Conservation (phyloP, 1,140 invertebrate species). For the Acromyrmex echinatior region DNA sequence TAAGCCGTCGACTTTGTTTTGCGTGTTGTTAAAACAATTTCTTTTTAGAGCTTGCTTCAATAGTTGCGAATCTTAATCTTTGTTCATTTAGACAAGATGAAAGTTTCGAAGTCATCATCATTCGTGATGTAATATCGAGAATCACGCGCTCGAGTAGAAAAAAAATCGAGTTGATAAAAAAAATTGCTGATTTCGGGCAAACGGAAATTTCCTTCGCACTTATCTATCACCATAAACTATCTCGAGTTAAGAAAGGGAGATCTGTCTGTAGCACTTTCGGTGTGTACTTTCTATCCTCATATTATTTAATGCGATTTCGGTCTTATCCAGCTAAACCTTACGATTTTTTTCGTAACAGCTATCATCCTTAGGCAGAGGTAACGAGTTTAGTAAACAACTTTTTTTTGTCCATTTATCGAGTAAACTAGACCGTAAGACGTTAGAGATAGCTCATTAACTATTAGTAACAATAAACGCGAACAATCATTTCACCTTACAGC, state of each 20-base stretch:
- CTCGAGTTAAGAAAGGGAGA: conserved; percentile 33
- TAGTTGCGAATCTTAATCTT: background rate
- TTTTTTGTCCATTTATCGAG: conserved; percentile 63
- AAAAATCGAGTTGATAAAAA: conserved; percentile 11
- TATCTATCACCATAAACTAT: conserved; percentile 30
- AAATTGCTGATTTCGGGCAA: background rate
- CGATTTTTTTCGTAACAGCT: conserved; percentile 48
- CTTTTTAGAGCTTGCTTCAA: background rate
- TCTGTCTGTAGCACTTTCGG: conserved; percentile 57
- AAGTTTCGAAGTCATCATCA: conserved; percentile 5
- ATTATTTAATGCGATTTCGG: conserved; percentile 52
- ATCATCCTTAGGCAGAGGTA: conserved; percentile 76
- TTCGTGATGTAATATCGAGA: background rate
- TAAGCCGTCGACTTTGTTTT: conserved; percentile 43
- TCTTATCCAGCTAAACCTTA: conserved; percentile 66
- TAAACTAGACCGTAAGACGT: conserved; percentile 77
- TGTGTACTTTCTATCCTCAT: conserved; percentile 53
- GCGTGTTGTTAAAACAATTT: conserved; percentile 34
- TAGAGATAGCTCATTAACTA: conserved; percentile 75
- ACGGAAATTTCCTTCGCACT: conserved; percentile 53
- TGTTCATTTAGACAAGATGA: background rate
- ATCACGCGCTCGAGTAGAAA: conserved; percentile 28
- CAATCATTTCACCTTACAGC: conserved; percentile 70
- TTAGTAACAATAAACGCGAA: conserved; percentile 74
- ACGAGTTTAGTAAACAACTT: conserved; percentile 67